Base-by-base conservation (phyloP, 2,888 invertebrate species). In the Embidobia sp. region DNA sequence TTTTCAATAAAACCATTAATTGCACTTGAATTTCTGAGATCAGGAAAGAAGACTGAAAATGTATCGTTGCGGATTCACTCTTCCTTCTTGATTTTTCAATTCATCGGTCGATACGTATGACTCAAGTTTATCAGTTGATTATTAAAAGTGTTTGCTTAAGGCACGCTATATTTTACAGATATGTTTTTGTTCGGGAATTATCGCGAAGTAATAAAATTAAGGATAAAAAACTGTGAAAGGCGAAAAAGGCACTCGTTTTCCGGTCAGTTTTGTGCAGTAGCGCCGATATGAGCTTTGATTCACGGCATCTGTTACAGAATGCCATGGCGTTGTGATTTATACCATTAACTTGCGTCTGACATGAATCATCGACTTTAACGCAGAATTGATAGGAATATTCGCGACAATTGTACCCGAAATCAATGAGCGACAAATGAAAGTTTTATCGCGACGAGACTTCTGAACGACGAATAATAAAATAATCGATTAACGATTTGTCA, bases 21-120 rank as follows among this genome's bases (percentile, higher is more conserved):
- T 73, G 72, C 72, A 73, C 72, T 73, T 73, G 55, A 73, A 73
- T 63, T 63, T 73, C 31, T 53, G 61, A 13, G 37, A 18, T 26
- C 19, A 44, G 27, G 22, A 29, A 44, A 22, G 29, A 46, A 48
- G 3, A n/a, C 6, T 22, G 33, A 59, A 51, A 35, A 8, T n/a
- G n/a, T n/a, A n/a, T 35, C 37, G n/a, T 6, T 15, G 7, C 6
- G 15, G 5, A 16, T 29, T 29, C 22, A n/a, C 37, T 18, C 15
- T 53, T 26, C 37, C 19, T 55, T 10, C 29, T 16, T 16, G 5
- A 18, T 10, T 40, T 22, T n/a, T 35, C 31, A 42, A 27, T 57
- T 57, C 18, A 37, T 5, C 15, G 22, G 11, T 35, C 35, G 26
- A 26, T 44, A 26, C 2, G 26, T 22, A 22, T 5, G 16, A 26